Conservation (phyloP, 2,888 invertebrate genomes). For the Nasonovia ribisnigri region DNA sequence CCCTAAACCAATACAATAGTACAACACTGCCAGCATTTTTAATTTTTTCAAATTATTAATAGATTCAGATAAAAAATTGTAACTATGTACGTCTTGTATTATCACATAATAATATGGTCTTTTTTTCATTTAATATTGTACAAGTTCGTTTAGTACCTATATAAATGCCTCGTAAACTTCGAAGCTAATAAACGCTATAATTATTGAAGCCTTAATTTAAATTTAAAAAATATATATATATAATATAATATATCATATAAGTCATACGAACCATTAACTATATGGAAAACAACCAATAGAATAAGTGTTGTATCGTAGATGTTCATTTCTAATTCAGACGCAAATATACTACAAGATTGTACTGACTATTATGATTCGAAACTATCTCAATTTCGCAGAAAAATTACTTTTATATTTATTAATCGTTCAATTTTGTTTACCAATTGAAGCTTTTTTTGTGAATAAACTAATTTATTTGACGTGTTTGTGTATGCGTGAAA, state of each 20-base stretch:
- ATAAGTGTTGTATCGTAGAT: neutral
- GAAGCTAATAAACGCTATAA: no score
- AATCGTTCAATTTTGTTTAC: neutral
- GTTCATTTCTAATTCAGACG: neutral
- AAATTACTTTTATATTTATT: neutral
- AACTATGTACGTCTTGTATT: no score
- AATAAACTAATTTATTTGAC: neutral
- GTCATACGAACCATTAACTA: neutral
- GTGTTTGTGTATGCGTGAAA: neutral
- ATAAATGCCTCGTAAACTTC: no score
- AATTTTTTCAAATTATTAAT: no score
- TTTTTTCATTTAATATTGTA: no score
- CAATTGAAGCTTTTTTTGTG: neutral
- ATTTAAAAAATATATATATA: neutral
- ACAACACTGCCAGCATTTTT: no score
- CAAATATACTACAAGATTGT: neutral
- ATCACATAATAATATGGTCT: no score
- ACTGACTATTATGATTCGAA: neutral
- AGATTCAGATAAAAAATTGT: no score
- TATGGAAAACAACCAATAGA: neutral
- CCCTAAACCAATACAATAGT: no score
- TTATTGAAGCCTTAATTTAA: no score
- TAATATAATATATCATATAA: neutral
- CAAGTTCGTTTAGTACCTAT: no score
- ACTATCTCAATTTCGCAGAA: neutral